Conservation (phyloP, 1,140 invertebrate genomes). For the Drosophila sp. region DNA sequence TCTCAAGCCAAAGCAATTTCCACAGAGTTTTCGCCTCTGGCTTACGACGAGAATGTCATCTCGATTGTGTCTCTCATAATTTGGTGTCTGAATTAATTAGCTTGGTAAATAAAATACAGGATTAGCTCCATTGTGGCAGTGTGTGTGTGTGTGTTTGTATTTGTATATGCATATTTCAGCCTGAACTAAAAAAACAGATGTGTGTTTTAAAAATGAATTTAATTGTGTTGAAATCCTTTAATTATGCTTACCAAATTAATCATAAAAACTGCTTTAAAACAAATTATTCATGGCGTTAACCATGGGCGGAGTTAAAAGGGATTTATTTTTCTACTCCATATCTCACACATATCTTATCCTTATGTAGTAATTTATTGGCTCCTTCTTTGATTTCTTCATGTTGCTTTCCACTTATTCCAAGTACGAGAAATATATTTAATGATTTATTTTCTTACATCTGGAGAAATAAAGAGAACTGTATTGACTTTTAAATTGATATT, state of each 20-base stretch:
- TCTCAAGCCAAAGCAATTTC: conserved; percentile 38
- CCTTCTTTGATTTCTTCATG: no score
- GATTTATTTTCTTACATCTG: no score
- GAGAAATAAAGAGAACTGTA: no score
- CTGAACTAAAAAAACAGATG: not conserved
- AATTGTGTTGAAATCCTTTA: conserved; percentile 18
- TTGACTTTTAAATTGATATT: no score
- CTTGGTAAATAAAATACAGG: not conserved
- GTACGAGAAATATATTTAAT: no score
- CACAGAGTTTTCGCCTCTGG: conserved; percentile 23
- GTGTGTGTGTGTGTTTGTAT: not conserved
- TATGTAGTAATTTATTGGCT: no score
- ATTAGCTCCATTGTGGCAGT: not conserved
- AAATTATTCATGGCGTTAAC: not conserved
- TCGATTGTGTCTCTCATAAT: conserved; percentile 33
- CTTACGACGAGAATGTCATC: not conserved
- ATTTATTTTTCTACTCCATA: no score
- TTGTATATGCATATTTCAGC: not conserved
- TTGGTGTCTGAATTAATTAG: conserved; percentile 10
- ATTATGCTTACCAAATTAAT: not conserved
- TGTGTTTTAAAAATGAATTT: not conserved
- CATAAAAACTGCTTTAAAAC: conserved; percentile 2
- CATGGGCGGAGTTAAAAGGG: not conserved
- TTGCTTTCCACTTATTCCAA: no score
- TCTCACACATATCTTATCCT: no score